Evolutionary conservation across 2,797 vertebrate species (phyloP).

Genomic region (Chelon labrosus): DNA sequence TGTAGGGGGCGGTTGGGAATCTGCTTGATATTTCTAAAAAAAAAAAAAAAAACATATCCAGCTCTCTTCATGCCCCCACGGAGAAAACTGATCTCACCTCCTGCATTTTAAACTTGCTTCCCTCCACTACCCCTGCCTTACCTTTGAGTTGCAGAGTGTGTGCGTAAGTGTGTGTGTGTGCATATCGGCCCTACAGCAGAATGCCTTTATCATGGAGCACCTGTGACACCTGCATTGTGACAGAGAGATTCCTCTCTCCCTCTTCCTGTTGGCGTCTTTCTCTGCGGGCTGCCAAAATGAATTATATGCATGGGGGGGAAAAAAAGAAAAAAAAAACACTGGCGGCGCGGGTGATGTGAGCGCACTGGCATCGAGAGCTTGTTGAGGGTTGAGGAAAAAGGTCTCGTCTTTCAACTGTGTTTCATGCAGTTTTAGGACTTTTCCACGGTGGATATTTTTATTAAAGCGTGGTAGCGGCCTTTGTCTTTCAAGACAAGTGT

Average conservation of each 20-base stretch:
- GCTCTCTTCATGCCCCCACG: not conserved
- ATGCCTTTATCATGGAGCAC: conserved; percentile 47
- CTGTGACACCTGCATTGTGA: conserved; percentile 59
- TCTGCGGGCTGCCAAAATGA: conserved; percentile 29
- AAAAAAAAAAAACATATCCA: no score
- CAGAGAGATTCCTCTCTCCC: conserved; percentile 29
- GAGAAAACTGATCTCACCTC: not conserved
- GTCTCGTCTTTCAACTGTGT: not conserved
- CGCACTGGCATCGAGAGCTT: not conserved
- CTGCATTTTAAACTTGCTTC: not conserved
- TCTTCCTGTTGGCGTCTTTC: conserved; percentile 24
- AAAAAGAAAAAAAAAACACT: conserved; percentile 1
- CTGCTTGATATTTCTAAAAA: no score
- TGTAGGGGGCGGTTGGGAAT: no score
- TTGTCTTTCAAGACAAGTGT: conserved; percentile 5
- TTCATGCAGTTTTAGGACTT: conserved; percentile 2
- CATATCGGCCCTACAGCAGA: conserved; percentile 47
- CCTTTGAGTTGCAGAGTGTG: not conserved
- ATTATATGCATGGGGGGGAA: conserved; percentile 27
- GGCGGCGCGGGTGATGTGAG: not conserved
- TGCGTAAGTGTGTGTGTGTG: conserved; percentile 14
- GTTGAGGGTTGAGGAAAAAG: not conserved
- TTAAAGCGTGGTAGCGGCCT: conserved; percentile 6
- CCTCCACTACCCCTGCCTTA: not conserved
- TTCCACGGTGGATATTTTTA: conserved; percentile 2